A percentile compares a stretch with the other conserved stretches of the same genome.
Evolutionary conservation across 2,797 vertebrate genomes (phyloP).

Genomic region (Propithecus perrieri): DNA sequence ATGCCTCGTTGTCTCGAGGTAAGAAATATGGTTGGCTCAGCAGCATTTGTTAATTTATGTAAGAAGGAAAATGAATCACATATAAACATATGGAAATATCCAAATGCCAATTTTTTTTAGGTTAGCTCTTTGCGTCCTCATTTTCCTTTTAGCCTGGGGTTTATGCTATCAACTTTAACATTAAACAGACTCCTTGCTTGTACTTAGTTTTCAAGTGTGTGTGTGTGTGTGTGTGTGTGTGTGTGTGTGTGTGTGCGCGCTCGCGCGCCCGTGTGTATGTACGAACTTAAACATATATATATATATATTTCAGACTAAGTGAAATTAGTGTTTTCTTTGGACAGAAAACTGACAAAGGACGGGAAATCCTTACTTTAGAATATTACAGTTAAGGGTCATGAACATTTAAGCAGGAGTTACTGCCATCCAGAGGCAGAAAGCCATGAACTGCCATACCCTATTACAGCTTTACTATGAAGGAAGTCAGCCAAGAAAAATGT

Average conservation of each 20-base stretch:
- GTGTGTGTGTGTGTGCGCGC: too few relatives aligned
- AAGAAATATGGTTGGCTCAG: constrained; percentile 68
- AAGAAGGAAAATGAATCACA: constrained; percentile 60
- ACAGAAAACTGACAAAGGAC: constrained; percentile 77
- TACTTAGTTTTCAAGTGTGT: constrained; percentile 69
- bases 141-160: constrained; percentile 68
- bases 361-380: constrained; percentile 78
- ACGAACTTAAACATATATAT: neutral
- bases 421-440: constrained; percentile 87
- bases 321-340: constrained; percentile 81
- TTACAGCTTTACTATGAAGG: constrained; percentile 62
- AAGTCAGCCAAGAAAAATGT: constrained; percentile 64
- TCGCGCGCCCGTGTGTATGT: neutral
- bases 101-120: constrained; percentile 61
- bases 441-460: constrained; percentile 57
- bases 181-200: constrained; percentile 73
- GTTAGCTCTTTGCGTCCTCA: constrained; percentile 54
- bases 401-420: constrained; percentile 82
- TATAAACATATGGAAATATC: constrained; percentile 68
- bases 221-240: neutral
- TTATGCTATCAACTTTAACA: constrained; percentile 61
- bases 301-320: constrained; percentile 41
- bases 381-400: constrained; percentile 72
- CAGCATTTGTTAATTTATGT: constrained; percentile 67
- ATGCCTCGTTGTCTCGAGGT: constrained; percentile 56